Base-by-base conservation (phyloP, 2,797 vertebrate species). In the Schizothorax lantsangensis region DNA sequence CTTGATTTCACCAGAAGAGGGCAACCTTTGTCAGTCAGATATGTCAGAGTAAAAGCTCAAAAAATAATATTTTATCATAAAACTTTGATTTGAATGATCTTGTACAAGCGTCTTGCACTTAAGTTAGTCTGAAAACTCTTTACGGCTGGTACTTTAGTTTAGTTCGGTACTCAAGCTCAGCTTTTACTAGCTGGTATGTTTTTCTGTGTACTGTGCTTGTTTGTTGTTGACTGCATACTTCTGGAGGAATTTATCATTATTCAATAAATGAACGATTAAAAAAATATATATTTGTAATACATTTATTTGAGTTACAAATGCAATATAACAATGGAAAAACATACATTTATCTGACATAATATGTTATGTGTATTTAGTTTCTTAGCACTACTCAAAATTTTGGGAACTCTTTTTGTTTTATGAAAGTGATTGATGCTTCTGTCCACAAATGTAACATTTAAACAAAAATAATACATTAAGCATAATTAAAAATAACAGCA, bases 1-100 rank as follows among this genome's bases (percentile, higher is more conserved):
- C 1, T n/a, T 49, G 21, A 38, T 36, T 85, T 19, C 26, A 62
- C 84, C 84, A 79, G 49, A 62, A 80, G 84, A 80, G 77, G 77
- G 77, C 66, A 73, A 40, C 38, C 26, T 85, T 72, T 80, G 14
- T 73, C 66, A 80, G 15, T 45, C 5, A 64, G 19, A 64, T 9
- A 30, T 49, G 33, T 21, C 59, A 17, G 30, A 1, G 21, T 69
- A 6, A 40, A 85, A 79, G 19, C 62, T 54, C 23, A 10, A 79
- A 43, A 5, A 40, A 23, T 23, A 2, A 40, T 40, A 79, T 11
- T n/a, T 15, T 12, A 17, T 62, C 40, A 33, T 26, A 26, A 26
- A 79, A n/a, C 14, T 43, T 59, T 62, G 3, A 40, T 64, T 43
- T 45, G 26, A 66, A 52, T 14, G 10, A 68, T 33, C 8, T 68